These are phyloP conservation scores for Dromaius novaehollandiae DNA, from an alignment of 2,113 vertebrate species.

Conservation along the genomic window DNA sequence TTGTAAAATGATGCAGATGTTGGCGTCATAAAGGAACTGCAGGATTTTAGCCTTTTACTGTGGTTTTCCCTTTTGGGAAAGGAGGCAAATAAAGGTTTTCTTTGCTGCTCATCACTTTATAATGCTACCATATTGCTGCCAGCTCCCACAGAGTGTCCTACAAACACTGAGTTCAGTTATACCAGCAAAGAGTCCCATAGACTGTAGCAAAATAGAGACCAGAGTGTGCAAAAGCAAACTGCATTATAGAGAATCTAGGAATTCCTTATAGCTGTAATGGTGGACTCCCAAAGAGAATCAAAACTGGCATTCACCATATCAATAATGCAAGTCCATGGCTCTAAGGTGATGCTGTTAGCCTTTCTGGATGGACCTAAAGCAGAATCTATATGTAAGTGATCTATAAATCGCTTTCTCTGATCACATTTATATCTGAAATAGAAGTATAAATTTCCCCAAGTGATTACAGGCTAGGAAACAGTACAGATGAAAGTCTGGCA, in stretches of 20 bases:
- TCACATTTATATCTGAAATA: neutral
- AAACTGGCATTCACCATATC: neutral
- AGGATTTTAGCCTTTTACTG: neutral
- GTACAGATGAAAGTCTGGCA: neutral
- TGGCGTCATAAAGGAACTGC: neutral
- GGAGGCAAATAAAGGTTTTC: neutral
- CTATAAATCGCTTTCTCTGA: neutral
- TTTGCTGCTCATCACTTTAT: neutral
- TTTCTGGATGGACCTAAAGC: neutral
- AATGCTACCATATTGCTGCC: neutral
- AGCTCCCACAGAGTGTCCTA: neutral
- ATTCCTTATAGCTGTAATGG: neutral
- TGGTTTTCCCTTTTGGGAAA: neutral
- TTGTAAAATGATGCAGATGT: neutral
- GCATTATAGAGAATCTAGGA: neutral
- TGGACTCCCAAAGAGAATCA: neutral
- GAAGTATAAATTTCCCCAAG: neutral
- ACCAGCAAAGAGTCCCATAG: neutral
- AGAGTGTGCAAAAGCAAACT: neutral
- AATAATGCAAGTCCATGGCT: neutral
- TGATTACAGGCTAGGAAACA: neutral
- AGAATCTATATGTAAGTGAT: neutral
- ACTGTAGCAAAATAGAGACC: neutral
- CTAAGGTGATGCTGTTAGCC: neutral
- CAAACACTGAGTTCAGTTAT: neutral